Percentiles rank a stretch among this genome's conserved stretches.
phyloP scores from a whole-genome alignment of 2,113 vertebrate species.

The Seriola rivoliana region DNA sequence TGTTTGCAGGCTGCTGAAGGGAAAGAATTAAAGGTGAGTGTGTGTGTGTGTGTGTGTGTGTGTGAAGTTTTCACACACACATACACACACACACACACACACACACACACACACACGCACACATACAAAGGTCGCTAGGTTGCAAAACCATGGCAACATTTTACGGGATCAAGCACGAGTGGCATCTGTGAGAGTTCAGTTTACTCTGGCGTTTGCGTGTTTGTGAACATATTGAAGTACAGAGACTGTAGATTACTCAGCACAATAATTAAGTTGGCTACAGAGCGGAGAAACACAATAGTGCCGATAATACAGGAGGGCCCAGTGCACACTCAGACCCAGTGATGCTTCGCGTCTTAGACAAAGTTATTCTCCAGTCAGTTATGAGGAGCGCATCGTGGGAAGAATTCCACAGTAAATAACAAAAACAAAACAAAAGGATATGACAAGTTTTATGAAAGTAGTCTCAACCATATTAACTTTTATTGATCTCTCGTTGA shows the following conservation, averaged over 20 bases:
- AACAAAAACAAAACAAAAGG: conserved; percentile 6
- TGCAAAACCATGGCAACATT: conserved; percentile 74
- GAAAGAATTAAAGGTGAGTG: conserved; percentile 67
- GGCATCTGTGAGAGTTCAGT: conserved; percentile 45
- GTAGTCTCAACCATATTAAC: background rate
- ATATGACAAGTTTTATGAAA: background rate
- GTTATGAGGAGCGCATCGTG: conserved; percentile 3
- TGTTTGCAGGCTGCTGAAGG: conserved; percentile 71
- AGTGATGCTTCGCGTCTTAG: conserved; percentile 29
- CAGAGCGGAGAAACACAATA: conserved; percentile 50
- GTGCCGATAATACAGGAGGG: conserved; percentile 25
- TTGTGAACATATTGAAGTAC: conserved; percentile 52
- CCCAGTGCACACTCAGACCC: conserved; percentile 24
- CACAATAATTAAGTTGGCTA: conserved; percentile 65
- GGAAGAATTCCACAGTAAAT: background rate
- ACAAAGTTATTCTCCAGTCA: conserved; percentile 43
- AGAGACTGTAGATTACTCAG: conserved; percentile 65
- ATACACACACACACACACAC: conserved; percentile 23
- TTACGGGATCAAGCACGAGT: conserved; percentile 52
- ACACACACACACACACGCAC: conserved; percentile 26
- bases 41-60: conserved; percentile 20
- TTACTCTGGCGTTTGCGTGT: conserved; percentile 41
- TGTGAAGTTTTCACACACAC: conserved; percentile 31
- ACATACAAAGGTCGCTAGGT: conserved; percentile 50
- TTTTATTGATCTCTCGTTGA: background rate